Base-by-base conservation (phyloP, 1,140 invertebrate species). In the Nylanderia fulva region DNA sequence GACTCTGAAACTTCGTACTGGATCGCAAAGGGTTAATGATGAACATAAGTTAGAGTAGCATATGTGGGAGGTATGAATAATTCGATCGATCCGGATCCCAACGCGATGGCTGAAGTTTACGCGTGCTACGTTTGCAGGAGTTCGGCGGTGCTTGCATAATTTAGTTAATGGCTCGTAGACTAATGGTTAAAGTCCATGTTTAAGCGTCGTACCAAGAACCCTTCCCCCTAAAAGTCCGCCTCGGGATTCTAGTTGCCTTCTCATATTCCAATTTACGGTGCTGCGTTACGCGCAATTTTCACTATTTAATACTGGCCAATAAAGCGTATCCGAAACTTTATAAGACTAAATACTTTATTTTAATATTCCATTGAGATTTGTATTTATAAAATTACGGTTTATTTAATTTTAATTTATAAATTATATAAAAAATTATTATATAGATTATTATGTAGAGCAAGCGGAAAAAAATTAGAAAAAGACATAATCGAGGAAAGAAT, bases 161-260 rank as follows among this genome's bases (percentile, higher is more conserved):
- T 89, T 86, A 89, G 84, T 79, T 89, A 88, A 88, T 88, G 88
- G 87, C 88, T 89, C 87, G 87, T 89, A 86, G 84, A 84, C 87
- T 89, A 89, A 89, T 85, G 88, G 86, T 69, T 84, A 76, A 71
- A 56, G 77, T 64, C 74, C 48, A 63, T 76, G 87, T 79, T 89
- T 88, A 89, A 89, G 77, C 71, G 58, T 86, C 66, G 72, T 77
- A 68, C 42, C 61, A 36, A 63, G 75, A 85, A 87, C 80, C 85
- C 69, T 84, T 84, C 69, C 68, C 69, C 79, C 21, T 13, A 79
- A 79, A 63, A 68, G 64, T 79, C 54, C 77, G 52, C 52, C 66
- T 39, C 66, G 66, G 42, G 77, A 82, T 60, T 82, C 64, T 52
- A 60, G 66, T 56, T 54, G 45, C 77, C 52, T 60, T 71, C 77